Evolutionary conservation across 2,888 invertebrate species (phyloP), one percentile per base, ranked within the genome.

Genomic region (Perizoma flavofasciatum): DNA sequence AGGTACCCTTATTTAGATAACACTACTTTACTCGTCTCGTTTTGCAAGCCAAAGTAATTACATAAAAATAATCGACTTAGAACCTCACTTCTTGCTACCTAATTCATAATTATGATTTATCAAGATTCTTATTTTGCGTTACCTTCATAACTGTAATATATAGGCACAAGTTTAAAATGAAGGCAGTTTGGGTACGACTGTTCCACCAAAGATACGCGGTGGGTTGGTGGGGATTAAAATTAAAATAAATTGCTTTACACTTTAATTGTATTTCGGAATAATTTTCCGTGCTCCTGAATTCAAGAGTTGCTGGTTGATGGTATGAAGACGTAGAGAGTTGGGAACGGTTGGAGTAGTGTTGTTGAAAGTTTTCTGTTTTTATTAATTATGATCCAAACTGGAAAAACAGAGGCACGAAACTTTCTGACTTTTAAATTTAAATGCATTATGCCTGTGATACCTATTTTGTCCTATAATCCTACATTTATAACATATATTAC

Each of bases 261-360:
- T 90, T 87, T 90, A 91, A 92, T 92, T 90, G 88, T 89, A 89
- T 92, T 92, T 88, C 80, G 83, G 83, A 75, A 89, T 89, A 90
- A 92, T 92, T 92, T 92, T 90, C 90, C 90, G 82, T 83, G 86
- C 87, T 86, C 84, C 88, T 88, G 90, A 85, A 85, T 88, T 83
- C 86, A 86, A 83, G 85, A 85, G 85, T 78, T 83, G 83, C 77
- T 82, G 78, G 77, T 78, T 85, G 74, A 74, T 76, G 84, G 75
- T 83, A 79, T 79, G 77, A 71, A 79, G 82, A 80, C 82, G 77
- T 81, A 79, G 67, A 72, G 79, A 73, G 71, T 73, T 64, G 52
- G 67, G 65, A 61, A 59, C 67, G 69, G 35, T 55, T 83, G 65
- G 87, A 86, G 82, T 60, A 43, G 77, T 34, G 46, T 40, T 32